A percentile compares a stretch with the other conserved stretches of the same genome.
These are phyloP conservation scores for Bos taurus DNA, from an alignment of 2,113 vertebrate genomes.

Conservation along the genomic window ARS-UCD2.0 NC_037332.1:69103001-69103500, in stretches of 20 bases:
- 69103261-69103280: not conserved
- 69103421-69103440: not conserved
- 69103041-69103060: not conserved
- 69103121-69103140: slow-evolving; percentile 27
- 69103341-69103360: not conserved
- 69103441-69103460: not conserved
- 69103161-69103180: not conserved
- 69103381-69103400: not conserved
- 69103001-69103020: not conserved
- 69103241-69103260: not conserved
- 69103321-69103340: not conserved
- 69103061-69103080: not conserved
- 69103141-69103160: not conserved
- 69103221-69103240: slow-evolving; percentile 23
- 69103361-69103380: not conserved
- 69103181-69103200: slow-evolving; percentile 45
- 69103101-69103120: not conserved
- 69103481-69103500: not conserved
- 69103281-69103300: not conserved
- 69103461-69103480: not conserved
- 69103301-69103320: not conserved
- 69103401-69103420: not conserved
- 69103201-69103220: not conserved
- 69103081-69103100: not conserved
- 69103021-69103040: not conserved